Conservation (phyloP, 2,888 invertebrate genomes). For the Drosophila neoperkinsi region DNA sequence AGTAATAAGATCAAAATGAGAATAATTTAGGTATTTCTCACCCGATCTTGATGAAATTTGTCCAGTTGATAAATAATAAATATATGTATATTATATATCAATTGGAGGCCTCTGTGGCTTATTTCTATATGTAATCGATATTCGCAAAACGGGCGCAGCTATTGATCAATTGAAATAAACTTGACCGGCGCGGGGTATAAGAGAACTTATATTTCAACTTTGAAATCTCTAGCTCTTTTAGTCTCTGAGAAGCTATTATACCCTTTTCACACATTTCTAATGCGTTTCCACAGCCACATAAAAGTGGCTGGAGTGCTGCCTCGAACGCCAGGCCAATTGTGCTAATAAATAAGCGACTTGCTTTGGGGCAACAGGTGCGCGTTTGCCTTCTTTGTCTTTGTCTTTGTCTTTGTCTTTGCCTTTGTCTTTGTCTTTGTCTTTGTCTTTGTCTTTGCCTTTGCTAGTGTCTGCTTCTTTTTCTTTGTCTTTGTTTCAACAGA, state of each 20-base stretch:
- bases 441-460: constrained; percentile 5
- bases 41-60: too few relatives aligned
- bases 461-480: constrained; percentile 1
- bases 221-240: too few relatives aligned
- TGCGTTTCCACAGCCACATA: constrained; percentile 25
- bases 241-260: neutral
- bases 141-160: neutral
- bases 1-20: too few relatives aligned
- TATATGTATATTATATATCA: too few relatives aligned
- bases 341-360: constrained; percentile 70
- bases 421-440: constrained; percentile 6
- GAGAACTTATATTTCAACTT: too few relatives aligned
- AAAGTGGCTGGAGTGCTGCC: constrained; percentile 16
- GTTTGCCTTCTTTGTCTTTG: constrained; percentile 17
- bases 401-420: constrained; percentile 7
- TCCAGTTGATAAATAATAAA: too few relatives aligned
- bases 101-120: too few relatives aligned
- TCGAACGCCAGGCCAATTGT: constrained; percentile 64
- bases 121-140: too few relatives aligned
- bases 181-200: too few relatives aligned
- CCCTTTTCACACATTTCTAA: neutral
- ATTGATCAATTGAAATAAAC: neutral
- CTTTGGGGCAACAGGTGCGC: constrained; percentile 62
- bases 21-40: too few relatives aligned
- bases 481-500: constrained; percentile 12